These are phyloP conservation scores for Hoplodrina ambigua DNA, from an alignment of 2,888 invertebrate species.

Conservation along the genomic window DNA sequence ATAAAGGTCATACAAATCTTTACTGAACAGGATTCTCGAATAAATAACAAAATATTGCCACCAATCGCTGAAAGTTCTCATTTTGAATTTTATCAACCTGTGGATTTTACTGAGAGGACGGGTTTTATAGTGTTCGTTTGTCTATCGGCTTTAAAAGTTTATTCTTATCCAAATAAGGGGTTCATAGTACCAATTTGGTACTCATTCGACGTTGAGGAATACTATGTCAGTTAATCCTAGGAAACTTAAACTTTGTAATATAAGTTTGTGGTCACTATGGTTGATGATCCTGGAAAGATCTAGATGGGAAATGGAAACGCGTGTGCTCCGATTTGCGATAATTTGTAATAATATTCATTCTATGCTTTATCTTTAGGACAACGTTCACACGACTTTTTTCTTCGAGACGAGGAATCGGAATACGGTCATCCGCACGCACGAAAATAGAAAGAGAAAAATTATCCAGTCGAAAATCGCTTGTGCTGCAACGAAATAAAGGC, in stretches of 20 bases:
- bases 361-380: not conserved
- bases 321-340: not conserved
- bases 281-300: not conserved
- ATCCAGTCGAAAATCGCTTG: no score
- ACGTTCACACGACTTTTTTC: not conserved
- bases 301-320: not conserved
- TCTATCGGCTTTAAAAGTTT: constrained; percentile 8
- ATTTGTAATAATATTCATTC: not conserved
- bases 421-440: no score
- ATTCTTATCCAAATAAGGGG: not conserved
- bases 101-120: constrained; percentile 36
- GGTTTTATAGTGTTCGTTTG: constrained; percentile 23
- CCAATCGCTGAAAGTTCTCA: constrained; percentile 12
- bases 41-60: constrained; percentile 6
- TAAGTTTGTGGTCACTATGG: not conserved
- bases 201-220: not conserved
- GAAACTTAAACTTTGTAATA: not conserved
- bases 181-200: not conserved
- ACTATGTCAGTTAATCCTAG: not conserved
- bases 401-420: no score
- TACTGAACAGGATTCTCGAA: not conserved
- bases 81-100: constrained; percentile 47
- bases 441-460: no score
- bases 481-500: no score
- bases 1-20: constrained; percentile 6